phyloP scores from a whole-genome alignment of 1,140 invertebrate genomes.

The Pseudomyrmex flavicornis region DNA sequence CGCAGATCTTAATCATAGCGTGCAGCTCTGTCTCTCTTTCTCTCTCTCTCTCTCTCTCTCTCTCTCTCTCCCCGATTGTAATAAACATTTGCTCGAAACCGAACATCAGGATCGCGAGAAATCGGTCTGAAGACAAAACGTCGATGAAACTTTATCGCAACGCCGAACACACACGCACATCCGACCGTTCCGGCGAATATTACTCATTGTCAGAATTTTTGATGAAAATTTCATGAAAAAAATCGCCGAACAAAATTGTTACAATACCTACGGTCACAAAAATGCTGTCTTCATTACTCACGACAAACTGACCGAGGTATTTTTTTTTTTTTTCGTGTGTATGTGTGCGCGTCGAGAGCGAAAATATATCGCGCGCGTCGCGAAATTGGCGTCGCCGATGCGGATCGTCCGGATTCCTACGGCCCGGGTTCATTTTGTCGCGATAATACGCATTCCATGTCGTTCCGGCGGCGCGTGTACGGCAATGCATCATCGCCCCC shows the following conservation, averaged over 20 bases:
- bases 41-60: too few relatives aligned
- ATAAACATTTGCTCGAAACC: constrained; percentile 19
- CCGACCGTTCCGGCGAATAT: neutral
- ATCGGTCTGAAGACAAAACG: constrained; percentile 30
- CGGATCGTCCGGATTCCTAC: constrained; percentile 65
- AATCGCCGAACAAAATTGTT: neutral
- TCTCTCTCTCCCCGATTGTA: neutral
- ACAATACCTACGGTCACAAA: neutral
- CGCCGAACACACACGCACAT: neutral
- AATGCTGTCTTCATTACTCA: neutral
- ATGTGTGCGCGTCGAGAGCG: neutral
- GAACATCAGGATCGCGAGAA: neutral
- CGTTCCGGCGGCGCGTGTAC: constrained; percentile 67
- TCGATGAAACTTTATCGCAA: constrained; percentile 18
- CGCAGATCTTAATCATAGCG: constrained; percentile 49
- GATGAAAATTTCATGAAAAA: neutral
- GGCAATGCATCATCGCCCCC: constrained; percentile 78
- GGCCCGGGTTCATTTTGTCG: constrained; percentile 70
- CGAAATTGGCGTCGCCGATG: constrained; percentile 43
- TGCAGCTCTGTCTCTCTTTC: neutral
- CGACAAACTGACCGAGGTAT: neutral
- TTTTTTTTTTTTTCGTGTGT: too few relatives aligned
- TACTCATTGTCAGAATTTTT: constrained; percentile 8
- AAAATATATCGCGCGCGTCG: constrained; percentile 40
- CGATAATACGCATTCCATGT: constrained; percentile 74